A percentile compares a stretch with the other conserved stretches of the same genome.
phyloP scores from a whole-genome alignment of 2,797 vertebrate genomes.

The Moxostoma hubbsi region DNA sequence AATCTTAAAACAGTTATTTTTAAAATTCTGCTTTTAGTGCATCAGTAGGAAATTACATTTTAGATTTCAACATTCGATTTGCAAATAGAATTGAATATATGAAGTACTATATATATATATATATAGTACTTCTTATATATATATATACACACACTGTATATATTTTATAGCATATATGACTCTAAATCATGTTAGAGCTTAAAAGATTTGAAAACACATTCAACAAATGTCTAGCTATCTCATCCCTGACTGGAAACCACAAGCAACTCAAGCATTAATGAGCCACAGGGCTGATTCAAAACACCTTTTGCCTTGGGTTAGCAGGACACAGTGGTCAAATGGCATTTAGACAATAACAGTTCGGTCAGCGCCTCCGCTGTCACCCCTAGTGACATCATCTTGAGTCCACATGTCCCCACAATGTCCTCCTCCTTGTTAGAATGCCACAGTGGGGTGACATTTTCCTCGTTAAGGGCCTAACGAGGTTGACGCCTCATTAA shows the following conservation, averaged over 20 bases:
- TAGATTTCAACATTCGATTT: too few relatives aligned
- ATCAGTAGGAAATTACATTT: too few relatives aligned
- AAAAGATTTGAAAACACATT: not conserved
- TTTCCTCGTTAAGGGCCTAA: constrained; percentile 67
- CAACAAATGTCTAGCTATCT: not conserved
- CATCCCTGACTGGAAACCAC: constrained; percentile 26
- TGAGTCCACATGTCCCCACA: constrained; percentile 41
- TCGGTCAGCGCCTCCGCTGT: constrained; percentile 63
- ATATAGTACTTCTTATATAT: too few relatives aligned
- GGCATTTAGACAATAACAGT: constrained; percentile 74
- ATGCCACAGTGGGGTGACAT: constrained; percentile 68
- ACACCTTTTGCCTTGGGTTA: not conserved
- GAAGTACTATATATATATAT: too few relatives aligned
- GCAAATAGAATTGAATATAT: too few relatives aligned
- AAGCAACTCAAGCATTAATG: constrained; percentile 18
- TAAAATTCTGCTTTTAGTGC: too few relatives aligned
- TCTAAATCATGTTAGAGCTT: constrained; percentile 4
- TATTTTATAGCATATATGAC: not conserved
- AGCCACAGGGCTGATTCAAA: constrained; percentile 10
- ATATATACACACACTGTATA: too few relatives aligned
- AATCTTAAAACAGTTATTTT: too few relatives aligned
- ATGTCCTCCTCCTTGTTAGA: constrained; percentile 40
- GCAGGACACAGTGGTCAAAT: constrained; percentile 59
- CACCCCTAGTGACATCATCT: constrained; percentile 42
- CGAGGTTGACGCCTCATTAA: constrained; percentile 74